Base-by-base conservation (phyloP, 2,113 vertebrate species). In the Hippocampus mohnikei region DNA sequence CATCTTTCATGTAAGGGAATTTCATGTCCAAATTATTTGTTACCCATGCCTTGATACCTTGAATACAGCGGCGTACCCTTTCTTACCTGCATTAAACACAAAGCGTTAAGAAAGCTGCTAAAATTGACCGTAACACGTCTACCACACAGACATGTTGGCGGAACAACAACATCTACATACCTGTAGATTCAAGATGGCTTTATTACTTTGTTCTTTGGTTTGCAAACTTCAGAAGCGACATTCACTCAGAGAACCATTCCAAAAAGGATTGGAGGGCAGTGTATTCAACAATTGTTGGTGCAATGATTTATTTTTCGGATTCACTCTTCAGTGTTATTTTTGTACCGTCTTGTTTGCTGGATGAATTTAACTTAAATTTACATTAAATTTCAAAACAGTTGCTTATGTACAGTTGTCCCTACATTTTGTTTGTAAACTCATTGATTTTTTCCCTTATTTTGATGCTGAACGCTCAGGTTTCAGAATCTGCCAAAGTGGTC, bases 1-100 rank as follows among this genome's bases (percentile, higher is more conserved):
- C 85, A 87, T 60, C 46, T 85, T 81, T 88, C 23, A 82, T 84
- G 60, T 82, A 72, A 84, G 82, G 84, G 77, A 82, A 81, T 78
- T 76, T 60, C 58, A 75, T 63, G 42, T 84, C 61, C 60, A 16
- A 52, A 79, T 73, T 33, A 56, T 18, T 20, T 64, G 59, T 61
- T 20, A 61, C 16, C 13, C 4, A 64, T 64, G 29, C 27, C 21
- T 15, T 65, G 13, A 18, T 65, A 37, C 12, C 53, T 29, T 74
- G 15, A 60, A 60, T 52, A 40, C 46, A n/a, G 50, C 41, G 23
- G 44, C 48, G 65, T 65, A 15, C 11, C 41, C 33, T 59, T 25
- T 16, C 48, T 59, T 59, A 29, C 27, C 15, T 60, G 8, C 20
- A 67, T 56, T 53, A n/a, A 37, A 67, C 33, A 67, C 18, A 37